Percentiles rank a stretch among this genome's conserved stretches.
phyloP scores from a whole-genome alignment of 1,140 invertebrate genomes.

The Camponotus vicinus region DNA sequence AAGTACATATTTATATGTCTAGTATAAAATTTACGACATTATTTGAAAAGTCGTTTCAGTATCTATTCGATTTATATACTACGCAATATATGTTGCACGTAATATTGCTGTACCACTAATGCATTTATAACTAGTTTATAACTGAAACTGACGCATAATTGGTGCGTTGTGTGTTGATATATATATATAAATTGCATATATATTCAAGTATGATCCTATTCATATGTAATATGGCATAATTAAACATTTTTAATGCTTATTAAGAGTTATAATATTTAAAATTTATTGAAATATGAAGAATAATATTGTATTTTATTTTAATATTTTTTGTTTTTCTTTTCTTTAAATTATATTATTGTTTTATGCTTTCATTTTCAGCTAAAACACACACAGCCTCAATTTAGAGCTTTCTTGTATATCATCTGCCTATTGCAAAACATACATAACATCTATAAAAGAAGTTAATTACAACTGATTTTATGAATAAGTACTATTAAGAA shows the following conservation, averaged over 20 bases:
- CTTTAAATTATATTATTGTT: constrained; percentile 37
- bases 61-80: constrained; percentile 47
- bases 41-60: constrained; percentile 32
- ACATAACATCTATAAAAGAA: constrained; percentile 31
- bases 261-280: constrained; percentile 18
- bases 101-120: constrained; percentile 61
- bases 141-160: constrained; percentile 29
- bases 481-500: constrained; percentile 5
- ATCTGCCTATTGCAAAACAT: constrained; percentile 39
- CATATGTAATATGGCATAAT: constrained; percentile 15
- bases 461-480: constrained; percentile 37
- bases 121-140: constrained; percentile 63
- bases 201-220: constrained; percentile 1
- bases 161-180: constrained; percentile 2
- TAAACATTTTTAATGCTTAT: constrained; percentile 3
- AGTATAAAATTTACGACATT: constrained; percentile 32
- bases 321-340: background rate
- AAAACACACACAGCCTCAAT: constrained; percentile 42
- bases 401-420: constrained; percentile 51
- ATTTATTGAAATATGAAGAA: background rate
- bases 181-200: constrained; percentile 42
- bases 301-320: constrained; percentile 23
- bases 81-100: constrained; percentile 44
- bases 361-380: constrained; percentile 61
- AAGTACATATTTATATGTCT: constrained; percentile 37